A percentile compares a stretch with the other conserved stretches of the same genome.
Evolutionary conservation across 2,797 vertebrate species (phyloP).

Genomic region (Brotula barbata): DNA sequence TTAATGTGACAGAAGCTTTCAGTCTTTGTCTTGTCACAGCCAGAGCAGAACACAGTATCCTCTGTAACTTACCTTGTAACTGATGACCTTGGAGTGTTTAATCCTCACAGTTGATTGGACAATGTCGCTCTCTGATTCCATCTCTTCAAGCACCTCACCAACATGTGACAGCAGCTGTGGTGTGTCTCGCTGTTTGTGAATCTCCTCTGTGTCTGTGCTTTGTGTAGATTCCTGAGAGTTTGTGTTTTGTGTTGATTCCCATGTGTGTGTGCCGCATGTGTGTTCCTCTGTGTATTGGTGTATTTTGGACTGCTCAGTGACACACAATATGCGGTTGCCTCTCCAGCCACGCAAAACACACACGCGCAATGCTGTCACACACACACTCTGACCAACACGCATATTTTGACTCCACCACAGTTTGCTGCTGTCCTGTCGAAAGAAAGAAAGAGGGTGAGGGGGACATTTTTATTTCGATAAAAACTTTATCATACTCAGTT

Average conservation of each 20-base stretch:
- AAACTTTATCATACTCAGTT: no score
- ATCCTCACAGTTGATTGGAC: conserved; percentile 39
- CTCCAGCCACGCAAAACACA: conserved; percentile 69
- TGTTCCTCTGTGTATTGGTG: conserved; percentile 14
- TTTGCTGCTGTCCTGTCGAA: conserved; percentile 56
- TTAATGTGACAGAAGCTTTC: no score
- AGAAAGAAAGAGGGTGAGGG: conserved; percentile 10
- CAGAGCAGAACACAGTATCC: conserved; percentile 15
- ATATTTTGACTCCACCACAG: conserved; percentile 72
- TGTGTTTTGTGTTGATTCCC: not conserved
- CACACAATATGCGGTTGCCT: conserved; percentile 69
- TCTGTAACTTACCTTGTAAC: conserved; percentile 67
- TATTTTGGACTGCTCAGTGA: conserved; percentile 65
- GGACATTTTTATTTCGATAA: no score
- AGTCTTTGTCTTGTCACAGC: not conserved
- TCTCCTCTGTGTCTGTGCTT: not conserved
- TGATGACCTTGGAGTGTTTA: conserved; percentile 72
- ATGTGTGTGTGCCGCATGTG: not conserved
- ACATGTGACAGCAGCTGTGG: conserved; percentile 2
- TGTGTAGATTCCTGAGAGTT: not conserved
- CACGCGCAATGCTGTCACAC: conserved; percentile 71
- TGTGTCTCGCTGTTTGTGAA: conserved; percentile 2
- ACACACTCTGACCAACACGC: conserved; percentile 68
- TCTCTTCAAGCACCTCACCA: conserved; percentile 18
- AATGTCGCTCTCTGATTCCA: conserved; percentile 23